Conservation (phyloP, 2,113 vertebrate species). For the Hippocampus abdominalis region DNA sequence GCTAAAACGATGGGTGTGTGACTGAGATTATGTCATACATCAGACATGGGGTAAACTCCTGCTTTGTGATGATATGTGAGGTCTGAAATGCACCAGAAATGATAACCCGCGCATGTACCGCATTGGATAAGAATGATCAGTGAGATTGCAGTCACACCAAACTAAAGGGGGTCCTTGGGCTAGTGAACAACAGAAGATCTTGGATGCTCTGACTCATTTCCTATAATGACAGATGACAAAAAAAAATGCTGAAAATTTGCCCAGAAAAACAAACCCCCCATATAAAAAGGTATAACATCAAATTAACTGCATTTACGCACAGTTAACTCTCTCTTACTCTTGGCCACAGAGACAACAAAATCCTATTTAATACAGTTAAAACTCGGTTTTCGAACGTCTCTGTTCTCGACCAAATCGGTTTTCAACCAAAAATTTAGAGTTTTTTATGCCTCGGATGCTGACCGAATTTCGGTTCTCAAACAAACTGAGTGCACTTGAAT, state of each 20-base stretch:
- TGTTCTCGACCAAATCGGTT: too few species aligned
- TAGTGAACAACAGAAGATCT: slow-evolving; percentile 41
- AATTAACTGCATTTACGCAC: too few species aligned
- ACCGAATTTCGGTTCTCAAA: too few species aligned
- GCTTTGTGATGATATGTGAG: slow-evolving; percentile 38
- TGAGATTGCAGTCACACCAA: slow-evolving; percentile 50
- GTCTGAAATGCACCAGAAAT: slow-evolving; percentile 53
- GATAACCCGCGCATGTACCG: slow-evolving; percentile 50
- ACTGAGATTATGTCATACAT: neutral
- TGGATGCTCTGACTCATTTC: slow-evolving; percentile 36
- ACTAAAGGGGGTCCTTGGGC: slow-evolving; percentile 43
- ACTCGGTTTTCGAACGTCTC: too few species aligned
- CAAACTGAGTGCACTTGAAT: too few species aligned
- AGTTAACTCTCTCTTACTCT: too few species aligned
- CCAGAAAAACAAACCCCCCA: neutral
- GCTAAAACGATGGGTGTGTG: slow-evolving; percentile 1
- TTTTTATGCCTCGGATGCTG: too few species aligned
- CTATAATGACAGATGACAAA: slow-evolving; percentile 44
- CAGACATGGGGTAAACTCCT: slow-evolving; percentile 11
- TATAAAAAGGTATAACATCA: neutral
- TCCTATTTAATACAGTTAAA: too few species aligned
- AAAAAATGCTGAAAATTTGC: slow-evolving; percentile 31
- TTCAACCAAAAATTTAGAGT: too few species aligned
- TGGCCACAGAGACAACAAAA: too few species aligned
- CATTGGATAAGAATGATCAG: slow-evolving; percentile 57